A percentile compares a stretch with the other conserved stretches of the same genome.
Evolutionary conservation across 2,888 invertebrate genomes (phyloP).

Genomic region (Troides oblongomaculatus): DNA sequence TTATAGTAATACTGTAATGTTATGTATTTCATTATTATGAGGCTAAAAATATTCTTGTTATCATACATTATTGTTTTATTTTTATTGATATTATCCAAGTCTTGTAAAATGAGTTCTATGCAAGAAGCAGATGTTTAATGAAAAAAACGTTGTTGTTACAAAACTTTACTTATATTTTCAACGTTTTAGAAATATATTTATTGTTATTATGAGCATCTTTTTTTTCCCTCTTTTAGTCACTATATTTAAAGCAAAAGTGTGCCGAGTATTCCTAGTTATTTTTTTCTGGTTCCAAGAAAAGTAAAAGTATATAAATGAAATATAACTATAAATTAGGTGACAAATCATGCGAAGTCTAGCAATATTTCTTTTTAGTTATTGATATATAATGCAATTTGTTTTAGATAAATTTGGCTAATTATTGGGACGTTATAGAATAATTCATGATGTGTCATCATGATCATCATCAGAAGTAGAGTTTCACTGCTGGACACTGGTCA

Average conservation of each 20-base stretch:
- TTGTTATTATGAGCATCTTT: constrained; percentile 15
- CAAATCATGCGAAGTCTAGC: no score
- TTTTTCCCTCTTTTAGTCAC: constrained; percentile 9
- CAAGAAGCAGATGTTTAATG: constrained; percentile 21
- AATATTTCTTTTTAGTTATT: no score
- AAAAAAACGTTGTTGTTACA: constrained; percentile 33
- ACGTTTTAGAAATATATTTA: constrained; percentile 28
- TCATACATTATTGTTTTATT: constrained; percentile 22
- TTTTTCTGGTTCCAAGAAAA: no score
- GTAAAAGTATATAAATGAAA: no score
- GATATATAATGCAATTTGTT: no score
- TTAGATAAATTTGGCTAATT: no score
- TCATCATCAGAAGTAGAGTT: no score
- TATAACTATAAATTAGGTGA: no score
- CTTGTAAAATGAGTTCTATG: constrained; percentile 13
- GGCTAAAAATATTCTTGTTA: constrained; percentile 15
- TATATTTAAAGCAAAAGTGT: neutral
- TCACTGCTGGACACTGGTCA: no score
- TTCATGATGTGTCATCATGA: no score
- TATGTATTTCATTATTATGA: constrained; percentile 3
- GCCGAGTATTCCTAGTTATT: no score
- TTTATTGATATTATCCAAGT: constrained; percentile 6
- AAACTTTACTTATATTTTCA: constrained; percentile 24
- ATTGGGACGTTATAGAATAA: no score
- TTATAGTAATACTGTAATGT: neutral